phyloP scores from a whole-genome alignment of 2,888 invertebrate species.

The Crocallis elinguaria region DNA sequence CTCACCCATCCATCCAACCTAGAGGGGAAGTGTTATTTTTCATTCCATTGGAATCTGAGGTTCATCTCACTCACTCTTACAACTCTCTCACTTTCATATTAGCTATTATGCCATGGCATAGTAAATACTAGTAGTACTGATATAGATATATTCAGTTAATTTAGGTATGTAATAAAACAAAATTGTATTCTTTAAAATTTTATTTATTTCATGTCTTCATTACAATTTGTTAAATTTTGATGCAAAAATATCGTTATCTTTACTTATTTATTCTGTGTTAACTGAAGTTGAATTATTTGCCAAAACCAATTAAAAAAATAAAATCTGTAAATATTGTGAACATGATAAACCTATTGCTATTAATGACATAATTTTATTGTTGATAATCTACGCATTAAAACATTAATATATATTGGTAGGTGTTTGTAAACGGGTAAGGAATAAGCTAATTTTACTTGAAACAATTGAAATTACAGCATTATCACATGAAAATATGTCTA shows the following conservation, averaged over 20 bases:
- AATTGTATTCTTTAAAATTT: constrained; percentile 50
- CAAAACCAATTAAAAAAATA: constrained; percentile 28
- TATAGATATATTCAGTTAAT: no score
- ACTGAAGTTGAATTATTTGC: constrained; percentile 29
- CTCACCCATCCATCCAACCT: no score
- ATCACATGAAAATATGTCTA: constrained; percentile 43
- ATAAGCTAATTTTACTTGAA: constrained; percentile 7
- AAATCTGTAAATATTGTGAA: constrained; percentile 22
- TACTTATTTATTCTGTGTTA: constrained; percentile 39
- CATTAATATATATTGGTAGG: constrained; percentile 16
- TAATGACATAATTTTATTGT: constrained; percentile 16
- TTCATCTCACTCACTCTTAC: no score
- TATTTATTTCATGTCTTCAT: constrained; percentile 68
- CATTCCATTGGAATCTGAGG: no score
- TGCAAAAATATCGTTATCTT: constrained; percentile 75
- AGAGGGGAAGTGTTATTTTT: no score
- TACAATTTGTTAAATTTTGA: constrained; percentile 70
- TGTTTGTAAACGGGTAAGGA: constrained; percentile 13
- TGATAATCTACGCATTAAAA: constrained; percentile 14
- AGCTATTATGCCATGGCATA: no score
- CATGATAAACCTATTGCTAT: constrained; percentile 21
- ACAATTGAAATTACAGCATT: constrained; percentile 12
- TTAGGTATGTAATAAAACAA: constrained; percentile 12
- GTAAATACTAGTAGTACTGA: no score
- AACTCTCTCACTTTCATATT: no score